Base-by-base conservation (phyloP, 2,797 vertebrate species). In the Gymnothorax reevesii region DNA sequence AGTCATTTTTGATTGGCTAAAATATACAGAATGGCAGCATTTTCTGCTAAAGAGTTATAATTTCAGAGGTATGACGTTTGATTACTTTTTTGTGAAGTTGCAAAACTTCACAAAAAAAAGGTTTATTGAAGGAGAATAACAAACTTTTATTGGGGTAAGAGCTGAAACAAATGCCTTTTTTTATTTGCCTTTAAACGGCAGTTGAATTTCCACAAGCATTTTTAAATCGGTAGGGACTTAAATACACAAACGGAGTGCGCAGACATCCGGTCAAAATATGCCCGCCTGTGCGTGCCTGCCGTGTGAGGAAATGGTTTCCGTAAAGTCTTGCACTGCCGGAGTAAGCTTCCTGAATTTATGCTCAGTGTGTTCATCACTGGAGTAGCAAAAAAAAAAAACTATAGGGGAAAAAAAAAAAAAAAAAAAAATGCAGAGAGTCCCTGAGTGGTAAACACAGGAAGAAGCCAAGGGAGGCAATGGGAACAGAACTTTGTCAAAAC, bases 391-490 rank as follows among this genome's bases (percentile, higher is more conserved):
- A 20, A 64, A 55, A 17, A 54, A 20, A 79, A 17, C 52, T 27
- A 25, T 42, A 49, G 7, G n/a, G n/a, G n/a, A n/a, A n/a, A 69
- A 15, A 55, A 54, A 33, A 42, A 12, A 83, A 4, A 59, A 27
- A 25, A n/a, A 12, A 83, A 8, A 57, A 57, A 42, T 83, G 66
- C 52, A 54, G 8, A 73, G 75, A 86, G 57, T 82, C 57, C 71
- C 83, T 57, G 33, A 33, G 82, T 66, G 33, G 69, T 73, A 82
- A 84, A 87, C 75, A 79, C 69, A 89, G 66, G 20, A 49, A 83
- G 86, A 80, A 83, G 85, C 57, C 52, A 57, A 60, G 85, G 71
- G 85, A 85, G 73, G 84, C 66, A 55, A 42, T 62, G 82, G 80
- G 59, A 82, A 85, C 86, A 42, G 49, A n/a, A 80, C 55, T 17